Base-by-base conservation (phyloP, 2,888 invertebrate species). In the Mythimna albipuncta region DNA sequence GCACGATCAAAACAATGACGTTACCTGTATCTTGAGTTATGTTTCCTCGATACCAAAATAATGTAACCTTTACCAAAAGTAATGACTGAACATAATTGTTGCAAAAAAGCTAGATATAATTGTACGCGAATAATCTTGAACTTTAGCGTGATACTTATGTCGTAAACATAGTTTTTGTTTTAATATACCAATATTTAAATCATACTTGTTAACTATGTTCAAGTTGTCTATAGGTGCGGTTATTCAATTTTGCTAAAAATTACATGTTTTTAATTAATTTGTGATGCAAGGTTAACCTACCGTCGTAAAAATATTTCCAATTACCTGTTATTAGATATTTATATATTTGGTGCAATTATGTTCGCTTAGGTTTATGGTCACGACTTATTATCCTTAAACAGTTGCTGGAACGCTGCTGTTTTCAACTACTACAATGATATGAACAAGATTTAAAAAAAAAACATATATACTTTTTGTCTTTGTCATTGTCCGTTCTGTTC, bases 31-130 rank as follows among this genome's bases (percentile, higher is more conserved):
- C 13, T 21, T 66, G 26, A 66, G 21, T 64, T 52, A 66, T 79
- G 21, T 74, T 70, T 64, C 68, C 71, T 75, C 67, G 58, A 74
- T 79, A 72, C 67, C 65, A 65, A 84, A 82, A 82, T 83, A 85
- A 84, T 75, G 68, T 87, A 80, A 78, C 75, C 72, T 83, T 84
- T 79, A 75, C 54, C 59, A 44, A 61, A 69, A 65, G 82, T 81
- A 86, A 82, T 87, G 75, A 80, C 72, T 69, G 72, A 65, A 35
- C 66, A 78, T 81, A 85, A 84, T 84, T 78, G 82, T 77, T 64
- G 78, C 79, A 85, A 87, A 85, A 87, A 84, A 72, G 61, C 75
- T 79, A 83, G 73, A 76, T 72, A 63, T 79, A 75, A 85, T 76
- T 74, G 83, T 69, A 76, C 65, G 62, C 47, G 59, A 66, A 69